Conservation (phyloP, 2,888 invertebrate genomes). For the Gari tellinella region DNA sequence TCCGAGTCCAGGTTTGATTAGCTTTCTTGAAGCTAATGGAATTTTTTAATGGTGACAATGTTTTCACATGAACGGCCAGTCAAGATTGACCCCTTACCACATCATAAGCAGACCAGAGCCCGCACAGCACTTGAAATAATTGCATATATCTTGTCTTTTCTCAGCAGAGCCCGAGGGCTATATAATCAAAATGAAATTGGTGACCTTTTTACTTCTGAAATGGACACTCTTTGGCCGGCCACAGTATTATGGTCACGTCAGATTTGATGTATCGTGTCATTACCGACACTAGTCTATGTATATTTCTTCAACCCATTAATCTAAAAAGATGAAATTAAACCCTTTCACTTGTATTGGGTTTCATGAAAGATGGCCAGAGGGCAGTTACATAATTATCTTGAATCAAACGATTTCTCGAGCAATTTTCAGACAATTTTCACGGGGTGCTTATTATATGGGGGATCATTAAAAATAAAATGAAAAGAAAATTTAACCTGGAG, state of each 20-base stretch:
- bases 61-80: background rate
- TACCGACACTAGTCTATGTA: conserved; percentile 54
- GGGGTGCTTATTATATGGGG: conserved; percentile 44
- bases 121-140: conserved; percentile 28
- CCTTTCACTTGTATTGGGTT: conserved; percentile 45
- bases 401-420: conserved; percentile 58
- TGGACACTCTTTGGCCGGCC: conserved; percentile 52
- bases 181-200: conserved; percentile 59
- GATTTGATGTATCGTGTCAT: conserved; percentile 59
- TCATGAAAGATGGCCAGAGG: conserved; percentile 48
- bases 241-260: conserved; percentile 55
- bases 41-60: background rate
- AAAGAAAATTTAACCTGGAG: conserved; percentile 45
- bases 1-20: too few relatives aligned
- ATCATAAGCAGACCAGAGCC: too few relatives aligned
- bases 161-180: conserved; percentile 28
- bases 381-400: conserved; percentile 58
- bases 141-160: conserved; percentile 53
- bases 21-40: too few relatives aligned
- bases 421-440: conserved; percentile 48
- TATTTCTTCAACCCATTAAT: conserved; percentile 63
- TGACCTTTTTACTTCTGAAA: conserved; percentile 52
- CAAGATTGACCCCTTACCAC: too few relatives aligned
- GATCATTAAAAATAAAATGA: conserved; percentile 61
- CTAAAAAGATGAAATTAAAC: conserved; percentile 66